phyloP scores from a whole-genome alignment of 1,140 invertebrate species.

The Teleopsis dalmanni region DNA sequence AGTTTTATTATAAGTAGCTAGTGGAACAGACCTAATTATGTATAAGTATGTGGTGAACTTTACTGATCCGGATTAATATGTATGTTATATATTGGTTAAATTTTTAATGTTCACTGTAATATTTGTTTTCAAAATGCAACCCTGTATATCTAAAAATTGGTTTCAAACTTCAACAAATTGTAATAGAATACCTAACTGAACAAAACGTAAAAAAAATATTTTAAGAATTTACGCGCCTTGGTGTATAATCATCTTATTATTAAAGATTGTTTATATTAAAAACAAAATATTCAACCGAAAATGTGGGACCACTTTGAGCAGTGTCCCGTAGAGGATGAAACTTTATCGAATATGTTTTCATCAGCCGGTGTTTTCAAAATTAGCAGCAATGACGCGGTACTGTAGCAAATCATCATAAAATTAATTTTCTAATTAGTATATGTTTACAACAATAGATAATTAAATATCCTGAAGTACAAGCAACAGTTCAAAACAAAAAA shows the following conservation, averaged over 20 bases:
- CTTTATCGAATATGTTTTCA: slow-evolving; percentile 36
- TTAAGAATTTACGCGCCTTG: neutral
- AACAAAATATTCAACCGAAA: neutral
- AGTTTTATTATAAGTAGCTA: too few species aligned
- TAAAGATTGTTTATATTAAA: neutral
- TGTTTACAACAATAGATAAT: slow-evolving; percentile 13
- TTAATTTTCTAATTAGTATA: neutral
- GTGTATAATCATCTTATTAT: neutral
- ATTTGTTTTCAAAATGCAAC: neutral
- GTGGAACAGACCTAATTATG: too few species aligned
- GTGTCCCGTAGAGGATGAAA: slow-evolving; percentile 34
- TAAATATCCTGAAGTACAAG: slow-evolving; percentile 24
- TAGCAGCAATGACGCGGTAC: slow-evolving; percentile 28
- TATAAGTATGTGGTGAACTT: too few species aligned
- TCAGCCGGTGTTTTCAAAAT: slow-evolving; percentile 38
- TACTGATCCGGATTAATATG: too few species aligned
- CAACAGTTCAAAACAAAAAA: slow-evolving; percentile 30
- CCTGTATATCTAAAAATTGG: neutral
- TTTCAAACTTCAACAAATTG: neutral
- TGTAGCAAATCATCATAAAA: neutral
- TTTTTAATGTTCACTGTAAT: too few species aligned
- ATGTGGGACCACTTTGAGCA: slow-evolving; percentile 42
- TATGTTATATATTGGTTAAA: too few species aligned
- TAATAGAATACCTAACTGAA: neutral
- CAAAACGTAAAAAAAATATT: neutral